Conservation (phyloP, 2,113 vertebrate species). For the Setophaga coronata region DNA sequence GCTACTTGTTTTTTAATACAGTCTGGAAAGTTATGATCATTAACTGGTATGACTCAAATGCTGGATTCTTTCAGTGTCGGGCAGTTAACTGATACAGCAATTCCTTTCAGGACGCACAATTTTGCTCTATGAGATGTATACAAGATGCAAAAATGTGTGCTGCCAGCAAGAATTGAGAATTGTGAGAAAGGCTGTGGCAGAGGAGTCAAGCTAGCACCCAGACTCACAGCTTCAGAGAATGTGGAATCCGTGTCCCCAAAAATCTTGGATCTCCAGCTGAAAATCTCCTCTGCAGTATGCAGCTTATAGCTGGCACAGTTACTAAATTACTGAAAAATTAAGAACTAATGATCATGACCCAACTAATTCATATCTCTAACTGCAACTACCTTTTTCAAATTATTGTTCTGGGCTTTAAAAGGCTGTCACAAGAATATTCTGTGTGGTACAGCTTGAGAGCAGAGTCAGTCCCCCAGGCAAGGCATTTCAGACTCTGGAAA, state of each 20-base stretch:
- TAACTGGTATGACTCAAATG: background rate
- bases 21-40: background rate
- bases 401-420: background rate
- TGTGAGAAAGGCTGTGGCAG: background rate
- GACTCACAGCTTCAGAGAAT: background rate
- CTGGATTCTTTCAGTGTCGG: background rate
- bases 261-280: background rate
- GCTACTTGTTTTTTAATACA: background rate
- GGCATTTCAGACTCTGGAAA: background rate
- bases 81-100: background rate
- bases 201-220: background rate
- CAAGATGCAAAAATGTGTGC: background rate
- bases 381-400: background rate
- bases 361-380: background rate
- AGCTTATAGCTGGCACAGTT: background rate
- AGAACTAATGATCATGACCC: background rate
- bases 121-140: background rate
- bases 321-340: background rate
- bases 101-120: background rate
- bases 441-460: fast-evolving
- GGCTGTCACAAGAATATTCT: background rate
- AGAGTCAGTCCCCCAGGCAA: background rate
- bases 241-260: background rate
- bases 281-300: background rate
- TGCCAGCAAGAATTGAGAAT: background rate